Conservation (phyloP, 2,797 vertebrate genomes). For the Anas bahamensis region DNA sequence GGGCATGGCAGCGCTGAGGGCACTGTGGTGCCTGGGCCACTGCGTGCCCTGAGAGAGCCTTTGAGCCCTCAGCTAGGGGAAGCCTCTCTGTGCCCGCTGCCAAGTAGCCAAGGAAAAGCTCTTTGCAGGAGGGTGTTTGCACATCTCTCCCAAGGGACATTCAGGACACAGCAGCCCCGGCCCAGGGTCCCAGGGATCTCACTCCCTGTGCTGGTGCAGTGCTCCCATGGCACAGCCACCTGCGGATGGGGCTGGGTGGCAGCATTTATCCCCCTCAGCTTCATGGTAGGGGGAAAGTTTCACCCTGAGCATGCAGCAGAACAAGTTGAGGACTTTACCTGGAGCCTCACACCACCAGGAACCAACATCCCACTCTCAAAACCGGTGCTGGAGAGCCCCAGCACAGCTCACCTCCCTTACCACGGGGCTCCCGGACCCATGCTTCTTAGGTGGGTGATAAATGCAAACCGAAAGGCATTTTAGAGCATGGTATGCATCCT, state of each 20-base stretch:
- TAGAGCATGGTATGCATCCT: not conserved
- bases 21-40: too few species aligned
- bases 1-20: not conserved
- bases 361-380: not conserved
- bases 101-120: not conserved
- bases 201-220: not conserved
- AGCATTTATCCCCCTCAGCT: not conserved
- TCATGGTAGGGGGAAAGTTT: rapidly evolving
- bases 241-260: not conserved
- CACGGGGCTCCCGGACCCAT: not conserved
- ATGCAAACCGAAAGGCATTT: not conserved
- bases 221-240: too few species aligned
- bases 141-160: not conserved
- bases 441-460: not conserved
- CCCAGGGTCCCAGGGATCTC: not conserved
- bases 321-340: not conserved
- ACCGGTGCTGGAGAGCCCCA: rapidly evolving
- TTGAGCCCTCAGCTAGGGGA: not conserved
- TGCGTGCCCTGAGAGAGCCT: not conserved
- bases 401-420: not conserved
- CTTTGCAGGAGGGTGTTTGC: not conserved
- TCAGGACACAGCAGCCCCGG: not conserved
- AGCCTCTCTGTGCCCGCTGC: rapidly evolving
- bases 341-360: not conserved
- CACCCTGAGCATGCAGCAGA: not conserved